phyloP scores from a whole-genome alignment of 2,888 invertebrate genomes.

The Muschampia plurimacula region DNA sequence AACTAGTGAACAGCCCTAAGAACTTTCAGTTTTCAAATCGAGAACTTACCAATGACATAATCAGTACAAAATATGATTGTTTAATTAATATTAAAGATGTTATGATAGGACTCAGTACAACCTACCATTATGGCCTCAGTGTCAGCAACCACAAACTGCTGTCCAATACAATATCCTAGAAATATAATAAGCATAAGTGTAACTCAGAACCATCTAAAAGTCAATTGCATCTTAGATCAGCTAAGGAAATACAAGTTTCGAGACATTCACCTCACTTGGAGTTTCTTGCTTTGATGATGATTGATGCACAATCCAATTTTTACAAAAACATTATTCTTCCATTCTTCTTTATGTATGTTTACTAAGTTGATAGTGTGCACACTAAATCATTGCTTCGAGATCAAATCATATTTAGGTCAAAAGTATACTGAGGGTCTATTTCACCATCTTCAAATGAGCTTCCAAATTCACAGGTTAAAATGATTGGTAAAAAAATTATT shows the following conservation, averaged over 20 bases:
- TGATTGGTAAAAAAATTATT: too few relatives aligned
- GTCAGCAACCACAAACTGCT: conserved; percentile 69
- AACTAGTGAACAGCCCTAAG: conserved; percentile 11
- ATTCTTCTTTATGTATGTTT: too few relatives aligned
- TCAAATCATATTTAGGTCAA: neutral
- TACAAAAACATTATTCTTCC: too few relatives aligned
- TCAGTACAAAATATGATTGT: conserved; percentile 23
- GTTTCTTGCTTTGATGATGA: neutral
- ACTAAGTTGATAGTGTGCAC: too few relatives aligned
- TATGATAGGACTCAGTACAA: conserved; percentile 52
- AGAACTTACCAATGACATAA: conserved; percentile 15
- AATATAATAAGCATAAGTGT: conserved; percentile 48
- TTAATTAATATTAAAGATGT: conserved; percentile 28
- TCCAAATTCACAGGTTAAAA: too few relatives aligned
- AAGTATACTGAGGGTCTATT: neutral
- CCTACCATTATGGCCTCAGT: conserved; percentile 65
- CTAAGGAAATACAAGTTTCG: neutral
- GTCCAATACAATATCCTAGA: conserved; percentile 51
- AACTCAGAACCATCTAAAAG: conserved; percentile 47
- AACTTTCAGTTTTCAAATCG: conserved; percentile 10
- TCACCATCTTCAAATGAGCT: too few relatives aligned
- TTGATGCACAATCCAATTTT: neutral
- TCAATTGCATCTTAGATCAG: neutral
- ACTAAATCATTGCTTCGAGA: neutral
- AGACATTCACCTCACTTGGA: neutral